phyloP scores from a whole-genome alignment of 2,888 invertebrate genomes.

The Drosophila falleni region DNA sequence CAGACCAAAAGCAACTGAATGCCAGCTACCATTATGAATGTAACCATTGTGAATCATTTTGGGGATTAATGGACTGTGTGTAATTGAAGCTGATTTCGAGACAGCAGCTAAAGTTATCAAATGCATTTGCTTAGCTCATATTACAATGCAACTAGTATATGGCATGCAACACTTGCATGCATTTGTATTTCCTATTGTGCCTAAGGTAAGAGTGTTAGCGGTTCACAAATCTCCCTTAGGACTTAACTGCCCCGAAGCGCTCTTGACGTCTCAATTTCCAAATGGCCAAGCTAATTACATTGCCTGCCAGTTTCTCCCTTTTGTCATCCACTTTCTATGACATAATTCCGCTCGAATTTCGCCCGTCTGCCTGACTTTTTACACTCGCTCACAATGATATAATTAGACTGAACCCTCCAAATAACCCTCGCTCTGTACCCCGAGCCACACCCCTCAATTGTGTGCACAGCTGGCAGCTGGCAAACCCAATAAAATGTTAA shows the following conservation, averaged over 20 bases:
- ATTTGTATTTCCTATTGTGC: conserved; percentile 39
- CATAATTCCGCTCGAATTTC: conserved; percentile 68
- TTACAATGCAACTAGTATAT: conserved; percentile 15
- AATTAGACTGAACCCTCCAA: conserved; percentile 61
- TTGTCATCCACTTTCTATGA: conserved; percentile 45
- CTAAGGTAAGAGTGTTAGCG: conserved; percentile 33
- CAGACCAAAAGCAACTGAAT: conserved; percentile 13
- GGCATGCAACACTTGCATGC: conserved; percentile 56
- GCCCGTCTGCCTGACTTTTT: conserved; percentile 63
- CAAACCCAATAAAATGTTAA: conserved; percentile 60
- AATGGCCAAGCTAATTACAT: conserved; percentile 72
- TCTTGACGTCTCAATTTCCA: conserved; percentile 68
- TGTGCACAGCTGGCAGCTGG: conserved; percentile 71
- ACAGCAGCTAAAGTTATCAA: conserved; percentile 14
- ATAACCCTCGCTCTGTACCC: conserved; percentile 21
- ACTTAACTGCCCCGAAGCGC: no score
- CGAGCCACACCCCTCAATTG: conserved; percentile 70
- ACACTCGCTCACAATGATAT: conserved; percentile 63
- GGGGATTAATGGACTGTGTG: conserved; percentile 31
- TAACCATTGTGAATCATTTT: conserved; percentile 18
- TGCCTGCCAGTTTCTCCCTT: conserved; percentile 39
- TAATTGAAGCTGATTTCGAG: conserved; percentile 43
- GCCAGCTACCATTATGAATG: conserved; percentile 33
- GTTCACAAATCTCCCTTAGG: conserved; percentile 56
- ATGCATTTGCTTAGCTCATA: conserved; percentile 7